These are phyloP conservation scores for Epizoanthus stellaris DNA, from an alignment of 92 coral and sea anemone species.

Conservation along the genomic window DNA sequence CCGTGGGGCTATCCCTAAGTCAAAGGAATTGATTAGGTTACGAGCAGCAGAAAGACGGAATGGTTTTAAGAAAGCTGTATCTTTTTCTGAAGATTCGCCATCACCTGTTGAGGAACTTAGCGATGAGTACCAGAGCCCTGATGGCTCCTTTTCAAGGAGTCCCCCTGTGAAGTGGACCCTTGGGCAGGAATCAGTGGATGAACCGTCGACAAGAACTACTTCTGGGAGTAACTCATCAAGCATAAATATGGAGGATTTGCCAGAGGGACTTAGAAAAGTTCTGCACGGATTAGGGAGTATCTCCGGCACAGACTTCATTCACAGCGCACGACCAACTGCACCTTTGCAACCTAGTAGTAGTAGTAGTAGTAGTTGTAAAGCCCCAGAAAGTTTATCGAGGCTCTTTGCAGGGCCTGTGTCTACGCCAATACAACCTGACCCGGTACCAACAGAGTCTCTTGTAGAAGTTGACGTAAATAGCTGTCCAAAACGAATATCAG, in stretches of 20 bases:
- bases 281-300: conserved; percentile 18
- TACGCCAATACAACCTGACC: neutral
- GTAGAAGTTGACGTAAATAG: neutral
- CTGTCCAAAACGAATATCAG: neutral
- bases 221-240: conserved; percentile 10
- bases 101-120: conserved; percentile 35
- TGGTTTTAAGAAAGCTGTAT: conserved; percentile 19
- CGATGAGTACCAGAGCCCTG: conserved; percentile 7
- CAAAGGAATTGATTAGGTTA: neutral
- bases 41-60: neutral
- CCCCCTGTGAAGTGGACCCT: neutral
- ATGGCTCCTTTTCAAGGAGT: neutral
- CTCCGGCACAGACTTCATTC: conserved; percentile 22
- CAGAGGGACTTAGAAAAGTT: conserved; percentile 26
- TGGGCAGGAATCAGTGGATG: neutral
- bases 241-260: conserved; percentile 23
- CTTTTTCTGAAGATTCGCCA: conserved; percentile 3
- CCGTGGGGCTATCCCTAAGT: neutral
- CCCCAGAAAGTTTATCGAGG: conserved; percentile 36
- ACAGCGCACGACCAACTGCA: neutral
- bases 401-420: conserved; percentile 4
- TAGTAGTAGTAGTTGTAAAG: neutral
- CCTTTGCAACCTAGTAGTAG: neutral
- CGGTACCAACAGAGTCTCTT: neutral
- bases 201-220: neutral